Percentiles rank a stretch among this genome's conserved stretches.
Evolutionary conservation across 2,113 vertebrate species (phyloP).

Genomic region (Furnarius figulus): DNA sequence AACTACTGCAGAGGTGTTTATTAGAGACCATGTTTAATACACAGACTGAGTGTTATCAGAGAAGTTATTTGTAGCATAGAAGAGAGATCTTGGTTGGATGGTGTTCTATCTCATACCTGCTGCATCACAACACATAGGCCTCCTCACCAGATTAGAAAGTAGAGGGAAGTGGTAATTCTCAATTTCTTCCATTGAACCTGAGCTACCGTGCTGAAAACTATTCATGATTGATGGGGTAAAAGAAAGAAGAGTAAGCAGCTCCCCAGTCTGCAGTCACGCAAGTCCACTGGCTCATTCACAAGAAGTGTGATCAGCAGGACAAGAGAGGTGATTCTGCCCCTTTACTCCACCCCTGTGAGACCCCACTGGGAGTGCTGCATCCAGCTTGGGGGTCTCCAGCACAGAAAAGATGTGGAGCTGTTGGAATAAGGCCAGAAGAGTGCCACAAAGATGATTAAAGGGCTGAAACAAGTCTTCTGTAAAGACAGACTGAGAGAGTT

Average conservation of each 20-base stretch:
- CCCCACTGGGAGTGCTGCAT: background rate
- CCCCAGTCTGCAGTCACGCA: background rate
- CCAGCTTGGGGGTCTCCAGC: background rate
- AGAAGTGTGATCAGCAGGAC: background rate
- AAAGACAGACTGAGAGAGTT: background rate
- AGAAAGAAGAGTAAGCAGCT: background rate
- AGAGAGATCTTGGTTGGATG: background rate
- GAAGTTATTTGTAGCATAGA: background rate
- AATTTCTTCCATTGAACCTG: background rate
- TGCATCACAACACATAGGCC: background rate
- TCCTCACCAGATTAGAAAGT: background rate
- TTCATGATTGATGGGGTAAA: background rate
- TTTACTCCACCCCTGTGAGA: background rate
- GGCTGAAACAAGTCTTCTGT: background rate
- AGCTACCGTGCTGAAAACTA: background rate
- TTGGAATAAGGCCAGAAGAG: background rate
- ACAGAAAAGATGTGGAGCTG: background rate
- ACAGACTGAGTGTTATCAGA: background rate
- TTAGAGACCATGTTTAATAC: background rate
- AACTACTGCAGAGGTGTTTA: background rate
- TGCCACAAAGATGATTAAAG: background rate
- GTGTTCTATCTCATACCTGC: background rate
- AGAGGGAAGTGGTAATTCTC: background rate
- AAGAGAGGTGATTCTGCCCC: background rate
- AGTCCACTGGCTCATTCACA: background rate